These are phyloP conservation scores for Malacosoma neustria DNA, from an alignment of 2,888 invertebrate genomes.

Conservation along the genomic window DNA sequence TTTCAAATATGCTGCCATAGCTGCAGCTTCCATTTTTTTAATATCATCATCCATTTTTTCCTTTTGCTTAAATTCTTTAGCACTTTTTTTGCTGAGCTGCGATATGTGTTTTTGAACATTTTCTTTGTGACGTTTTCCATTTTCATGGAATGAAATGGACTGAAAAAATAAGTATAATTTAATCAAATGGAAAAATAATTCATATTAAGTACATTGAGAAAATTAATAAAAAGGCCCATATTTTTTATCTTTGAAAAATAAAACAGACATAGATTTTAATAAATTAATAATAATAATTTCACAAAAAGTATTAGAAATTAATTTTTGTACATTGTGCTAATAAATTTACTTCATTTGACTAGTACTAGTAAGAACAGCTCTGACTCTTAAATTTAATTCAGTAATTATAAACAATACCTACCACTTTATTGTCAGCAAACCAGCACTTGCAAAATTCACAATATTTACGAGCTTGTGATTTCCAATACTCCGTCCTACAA, in stretches of 20 bases:
- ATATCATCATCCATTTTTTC: constrained; percentile 86
- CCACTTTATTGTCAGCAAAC: constrained; percentile 97
- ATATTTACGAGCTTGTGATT: constrained; percentile 94
- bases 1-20: constrained; percentile 89
- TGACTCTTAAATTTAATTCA: too few relatives aligned
- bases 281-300: too few relatives aligned
- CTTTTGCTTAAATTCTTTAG: constrained; percentile 84
- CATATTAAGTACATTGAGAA: too few relatives aligned
- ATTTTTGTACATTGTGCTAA: too few relatives aligned
- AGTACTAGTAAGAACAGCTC: too few relatives aligned
- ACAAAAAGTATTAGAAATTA: too few relatives aligned
- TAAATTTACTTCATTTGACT: too few relatives aligned
- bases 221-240: too few relatives aligned
- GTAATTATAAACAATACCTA: constrained; percentile 67
- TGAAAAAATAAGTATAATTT: constrained; percentile 45
- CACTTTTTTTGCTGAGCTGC: constrained; percentile 88
- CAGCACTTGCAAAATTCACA: constrained; percentile 99
- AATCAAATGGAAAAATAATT: neutral
- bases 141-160: constrained; percentile 96
- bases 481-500: constrained; percentile 96
- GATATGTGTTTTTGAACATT: constrained; percentile 91
- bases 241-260: too few relatives aligned
- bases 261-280: too few relatives aligned
- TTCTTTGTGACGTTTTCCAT: constrained; percentile 93
- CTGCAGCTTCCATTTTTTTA: constrained; percentile 92